Evolutionary conservation across 2,888 invertebrate genomes (phyloP).

Genomic region (Drosophila rellima): DNA sequence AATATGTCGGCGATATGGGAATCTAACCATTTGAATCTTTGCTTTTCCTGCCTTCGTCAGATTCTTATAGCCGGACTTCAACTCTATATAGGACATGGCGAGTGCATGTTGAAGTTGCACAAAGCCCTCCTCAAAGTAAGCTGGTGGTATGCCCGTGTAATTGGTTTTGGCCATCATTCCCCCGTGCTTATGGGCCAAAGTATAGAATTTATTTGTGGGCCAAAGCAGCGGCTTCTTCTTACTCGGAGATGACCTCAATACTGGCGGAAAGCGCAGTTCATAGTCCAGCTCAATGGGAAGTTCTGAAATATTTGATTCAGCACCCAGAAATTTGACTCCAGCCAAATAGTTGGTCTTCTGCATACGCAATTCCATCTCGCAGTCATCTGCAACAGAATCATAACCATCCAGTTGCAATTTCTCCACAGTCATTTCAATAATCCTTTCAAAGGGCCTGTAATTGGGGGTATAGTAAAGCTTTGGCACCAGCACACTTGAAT

Average conservation of each 20-base stretch:
- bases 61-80: conserved; percentile 5
- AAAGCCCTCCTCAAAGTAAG: conserved; percentile 37
- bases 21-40: conserved; percentile 15
- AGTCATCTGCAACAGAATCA: background rate
- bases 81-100: conserved; percentile 27
- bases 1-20: conserved; percentile 10
- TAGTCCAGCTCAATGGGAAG: conserved; percentile 7
- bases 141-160: conserved; percentile 15
- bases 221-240: background rate
- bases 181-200: background rate
- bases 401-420: conserved; percentile 5
- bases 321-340: conserved; percentile 2
- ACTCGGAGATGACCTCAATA: background rate
- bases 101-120: conserved; percentile 37
- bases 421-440: background rate
- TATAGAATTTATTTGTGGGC: conserved; percentile 10
- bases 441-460: background rate
- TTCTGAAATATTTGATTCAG: background rate
- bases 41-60: background rate
- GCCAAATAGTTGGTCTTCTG: conserved; percentile 2
- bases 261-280: conserved; percentile 12
- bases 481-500: background rate
- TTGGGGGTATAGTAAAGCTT: background rate
- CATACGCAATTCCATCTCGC: conserved; percentile 3
- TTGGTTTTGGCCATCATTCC: background rate